A percentile compares a stretch with the other conserved stretches of the same genome.
Conservation (phyloP, 2,888 invertebrate species). For the Aproaerema taeniolella region DNA sequence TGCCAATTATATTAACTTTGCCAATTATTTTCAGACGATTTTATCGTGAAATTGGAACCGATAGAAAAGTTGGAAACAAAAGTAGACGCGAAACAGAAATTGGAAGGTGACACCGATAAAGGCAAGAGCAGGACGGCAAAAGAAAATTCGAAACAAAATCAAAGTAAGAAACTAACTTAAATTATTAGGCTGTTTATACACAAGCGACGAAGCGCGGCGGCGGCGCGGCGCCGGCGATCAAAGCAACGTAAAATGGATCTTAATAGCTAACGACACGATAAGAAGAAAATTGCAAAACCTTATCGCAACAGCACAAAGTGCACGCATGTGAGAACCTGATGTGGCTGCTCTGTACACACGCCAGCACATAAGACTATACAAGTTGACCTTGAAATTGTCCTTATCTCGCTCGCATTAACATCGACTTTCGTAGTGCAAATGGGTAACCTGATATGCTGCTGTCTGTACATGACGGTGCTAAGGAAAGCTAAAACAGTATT, state of each 20-base stretch:
- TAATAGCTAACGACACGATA: neutral
- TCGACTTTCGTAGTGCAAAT: no score
- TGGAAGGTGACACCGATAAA: neutral
- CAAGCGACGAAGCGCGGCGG: no score
- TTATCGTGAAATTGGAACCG: constrained; percentile 4
- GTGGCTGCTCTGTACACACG: neutral
- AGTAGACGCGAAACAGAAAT: neutral
- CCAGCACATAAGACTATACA: no score
- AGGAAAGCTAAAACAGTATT: neutral
- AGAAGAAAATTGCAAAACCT: neutral
- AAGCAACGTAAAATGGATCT: neutral
- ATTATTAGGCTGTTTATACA: no score
- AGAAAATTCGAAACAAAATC: neutral
- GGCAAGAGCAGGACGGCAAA: neutral
- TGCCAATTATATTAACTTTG: neutral
- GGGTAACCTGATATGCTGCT: no score
- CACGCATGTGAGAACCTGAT: neutral
- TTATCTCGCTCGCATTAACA: neutral
- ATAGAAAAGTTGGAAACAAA: neutral
- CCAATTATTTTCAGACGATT: neutral
- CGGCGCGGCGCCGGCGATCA: no score
- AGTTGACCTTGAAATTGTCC: no score
- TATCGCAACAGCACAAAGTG: neutral
- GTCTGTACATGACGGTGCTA: neutral
- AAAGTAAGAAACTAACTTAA: neutral